These are phyloP conservation scores for Lithophane leautieri DNA, from an alignment of 2,888 invertebrate genomes.

Conservation along the genomic window DNA sequence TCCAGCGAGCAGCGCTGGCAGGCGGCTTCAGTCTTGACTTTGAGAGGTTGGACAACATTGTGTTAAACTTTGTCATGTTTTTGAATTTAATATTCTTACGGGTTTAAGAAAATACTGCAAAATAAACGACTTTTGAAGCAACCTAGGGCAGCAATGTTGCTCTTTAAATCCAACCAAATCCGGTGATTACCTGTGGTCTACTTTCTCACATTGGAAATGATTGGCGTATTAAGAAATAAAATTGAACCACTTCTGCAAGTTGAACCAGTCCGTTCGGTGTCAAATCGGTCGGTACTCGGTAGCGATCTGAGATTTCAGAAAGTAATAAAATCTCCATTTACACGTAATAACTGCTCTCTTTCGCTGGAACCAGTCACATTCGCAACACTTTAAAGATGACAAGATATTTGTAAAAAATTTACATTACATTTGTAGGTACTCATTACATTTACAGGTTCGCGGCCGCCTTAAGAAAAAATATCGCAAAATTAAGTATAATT, in stretches of 20 bases:
- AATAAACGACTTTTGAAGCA: not conserved
- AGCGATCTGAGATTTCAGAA: constrained; percentile 61
- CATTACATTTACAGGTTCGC: constrained; percentile 51
- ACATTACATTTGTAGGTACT: constrained; percentile 46
- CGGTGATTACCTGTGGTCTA: constrained; percentile 42
- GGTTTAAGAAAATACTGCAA: constrained; percentile 9
- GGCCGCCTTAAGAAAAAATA: constrained; percentile 49
- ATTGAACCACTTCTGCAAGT: constrained; percentile 52
- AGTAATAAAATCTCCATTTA: constrained; percentile 60
- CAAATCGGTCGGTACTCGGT: constrained; percentile 54
- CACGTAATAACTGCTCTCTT: constrained; percentile 56
- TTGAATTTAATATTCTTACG: constrained; percentile 17
- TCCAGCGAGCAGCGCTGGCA: constrained; percentile 39
- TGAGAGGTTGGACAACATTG: constrained; percentile 41
- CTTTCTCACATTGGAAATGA: constrained; percentile 51
- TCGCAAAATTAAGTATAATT: constrained; percentile 61
- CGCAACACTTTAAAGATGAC: constrained; percentile 47
- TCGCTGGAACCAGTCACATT: constrained; percentile 50
- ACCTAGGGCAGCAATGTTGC: constrained; percentile 5
- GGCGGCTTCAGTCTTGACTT: constrained; percentile 22
- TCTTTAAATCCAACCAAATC: constrained; percentile 29
- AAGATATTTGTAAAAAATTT: constrained; percentile 41
- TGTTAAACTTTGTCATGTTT: constrained; percentile 32
- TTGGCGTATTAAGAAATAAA: constrained; percentile 54
- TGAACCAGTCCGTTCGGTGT: constrained; percentile 61